These are phyloP conservation scores for Opisthocomus hoazin DNA, from an alignment of 2,113 vertebrate genomes.

Conservation along the genomic window DNA sequence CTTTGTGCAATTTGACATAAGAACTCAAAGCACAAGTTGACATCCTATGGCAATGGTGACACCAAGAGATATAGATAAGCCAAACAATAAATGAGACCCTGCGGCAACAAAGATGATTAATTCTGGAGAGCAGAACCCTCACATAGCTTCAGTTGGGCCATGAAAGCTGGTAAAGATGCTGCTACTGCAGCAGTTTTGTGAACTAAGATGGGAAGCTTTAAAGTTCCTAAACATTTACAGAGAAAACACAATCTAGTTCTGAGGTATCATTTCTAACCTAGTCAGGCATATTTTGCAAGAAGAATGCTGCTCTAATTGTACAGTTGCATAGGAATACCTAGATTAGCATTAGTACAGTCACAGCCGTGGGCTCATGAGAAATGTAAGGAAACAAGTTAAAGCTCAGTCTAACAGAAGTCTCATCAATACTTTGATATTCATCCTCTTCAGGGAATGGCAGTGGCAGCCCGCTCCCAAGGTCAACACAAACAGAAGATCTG, in stretches of 20 bases:
- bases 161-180: neutral
- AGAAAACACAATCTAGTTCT: neutral
- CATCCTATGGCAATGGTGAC: neutral
- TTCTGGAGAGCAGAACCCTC: neutral
- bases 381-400: neutral
- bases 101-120: neutral
- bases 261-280: neutral
- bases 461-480: conserved; percentile 87
- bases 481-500: conserved; percentile 93
- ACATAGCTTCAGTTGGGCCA: neutral
- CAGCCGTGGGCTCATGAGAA: neutral
- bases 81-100: neutral
- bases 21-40: neutral
- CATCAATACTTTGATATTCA: neutral
- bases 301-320: neutral
- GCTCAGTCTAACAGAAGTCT: neutral
- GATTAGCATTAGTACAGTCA: neutral
- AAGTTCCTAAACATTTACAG: neutral
- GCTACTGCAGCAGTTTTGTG: neutral
- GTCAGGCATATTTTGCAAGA: neutral
- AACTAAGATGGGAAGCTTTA: neutral
- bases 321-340: neutral
- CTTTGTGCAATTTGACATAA: neutral
- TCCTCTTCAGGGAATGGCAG: conserved; percentile 83
- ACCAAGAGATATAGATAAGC: neutral